These are phyloP conservation scores for Sabatieria punctata DNA, from an alignment of 2,888 invertebrate species.

Conservation along the genomic window DNA sequence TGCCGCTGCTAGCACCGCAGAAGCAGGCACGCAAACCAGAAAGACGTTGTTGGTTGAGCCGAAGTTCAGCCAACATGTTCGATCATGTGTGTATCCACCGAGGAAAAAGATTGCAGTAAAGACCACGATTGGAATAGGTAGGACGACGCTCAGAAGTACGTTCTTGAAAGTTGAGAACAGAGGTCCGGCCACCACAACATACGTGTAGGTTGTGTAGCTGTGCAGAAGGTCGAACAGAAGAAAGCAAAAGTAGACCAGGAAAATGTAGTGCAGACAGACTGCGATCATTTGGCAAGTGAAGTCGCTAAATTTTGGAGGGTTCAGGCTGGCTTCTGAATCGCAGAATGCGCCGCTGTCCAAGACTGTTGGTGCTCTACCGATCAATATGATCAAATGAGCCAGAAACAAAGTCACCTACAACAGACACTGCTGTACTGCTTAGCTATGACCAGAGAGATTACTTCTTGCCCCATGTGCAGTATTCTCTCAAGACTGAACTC, in stretches of 20 bases:
- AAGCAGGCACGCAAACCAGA: background rate
- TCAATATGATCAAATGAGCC: background rate
- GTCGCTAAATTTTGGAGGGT: background rate
- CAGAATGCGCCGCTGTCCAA: constrained; percentile 1
- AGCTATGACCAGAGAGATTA: too few relatives aligned
- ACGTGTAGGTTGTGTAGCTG: background rate
- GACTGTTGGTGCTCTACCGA: background rate
- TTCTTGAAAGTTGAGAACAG: too few relatives aligned
- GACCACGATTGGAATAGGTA: background rate
- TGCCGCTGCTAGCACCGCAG: background rate
- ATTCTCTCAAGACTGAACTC: too few relatives aligned
- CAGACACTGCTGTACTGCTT: too few relatives aligned
- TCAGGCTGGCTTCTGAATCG: background rate
- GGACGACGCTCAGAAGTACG: too few relatives aligned
- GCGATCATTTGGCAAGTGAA: background rate
- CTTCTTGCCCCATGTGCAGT: too few relatives aligned
- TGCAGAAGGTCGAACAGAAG: background rate
- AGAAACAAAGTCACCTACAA: too few relatives aligned
- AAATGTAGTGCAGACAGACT: background rate
- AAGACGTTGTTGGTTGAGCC: background rate
- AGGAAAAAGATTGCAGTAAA: background rate
- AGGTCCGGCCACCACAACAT: background rate
- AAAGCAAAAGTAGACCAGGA: background rate
- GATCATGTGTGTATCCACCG: background rate
- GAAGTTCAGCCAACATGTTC: background rate